Evolutionary conservation across 35 echinoderm and acorn worm genomes (phyloP).

Genomic region (Apostichopus japonicus): DNA sequence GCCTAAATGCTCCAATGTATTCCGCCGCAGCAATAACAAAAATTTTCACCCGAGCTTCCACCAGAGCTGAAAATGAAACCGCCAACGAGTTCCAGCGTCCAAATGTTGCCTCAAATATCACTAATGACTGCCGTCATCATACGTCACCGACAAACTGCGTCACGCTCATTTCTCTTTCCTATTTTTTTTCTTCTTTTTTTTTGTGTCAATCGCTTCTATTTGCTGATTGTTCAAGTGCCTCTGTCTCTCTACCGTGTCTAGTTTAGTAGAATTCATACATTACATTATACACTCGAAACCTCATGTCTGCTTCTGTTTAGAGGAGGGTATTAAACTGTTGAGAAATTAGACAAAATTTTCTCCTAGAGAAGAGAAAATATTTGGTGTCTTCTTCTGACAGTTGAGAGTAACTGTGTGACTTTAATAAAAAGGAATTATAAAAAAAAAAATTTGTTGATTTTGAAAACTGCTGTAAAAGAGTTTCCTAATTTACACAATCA

Average conservation of each 20-base stretch:
- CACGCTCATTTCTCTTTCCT: background rate
- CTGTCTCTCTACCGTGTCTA: background rate
- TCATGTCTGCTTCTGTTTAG: background rate
- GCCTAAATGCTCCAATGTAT: no score
- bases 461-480: background rate
- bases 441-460: background rate
- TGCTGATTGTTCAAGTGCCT: background rate
- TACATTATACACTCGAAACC: background rate
- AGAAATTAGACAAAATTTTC: background rate
- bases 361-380: no score
- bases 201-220: background rate
- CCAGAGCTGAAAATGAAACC: background rate
- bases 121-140: conserved; percentile 3
- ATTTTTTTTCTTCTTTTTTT: background rate
- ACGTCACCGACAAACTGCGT: background rate
- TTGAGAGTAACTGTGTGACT: background rate
- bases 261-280: background rate
- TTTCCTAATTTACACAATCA: no score
- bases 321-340: background rate
- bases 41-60: background rate
- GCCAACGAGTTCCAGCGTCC: background rate
- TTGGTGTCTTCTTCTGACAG: no score
- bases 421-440: background rate
- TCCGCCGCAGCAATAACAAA: no score
- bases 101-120: conserved; percentile 9